Percentiles rank a stretch among this genome's conserved stretches.
Conservation (phyloP, 2,113 vertebrate species). For the Corythornis madagascariensis region DNA sequence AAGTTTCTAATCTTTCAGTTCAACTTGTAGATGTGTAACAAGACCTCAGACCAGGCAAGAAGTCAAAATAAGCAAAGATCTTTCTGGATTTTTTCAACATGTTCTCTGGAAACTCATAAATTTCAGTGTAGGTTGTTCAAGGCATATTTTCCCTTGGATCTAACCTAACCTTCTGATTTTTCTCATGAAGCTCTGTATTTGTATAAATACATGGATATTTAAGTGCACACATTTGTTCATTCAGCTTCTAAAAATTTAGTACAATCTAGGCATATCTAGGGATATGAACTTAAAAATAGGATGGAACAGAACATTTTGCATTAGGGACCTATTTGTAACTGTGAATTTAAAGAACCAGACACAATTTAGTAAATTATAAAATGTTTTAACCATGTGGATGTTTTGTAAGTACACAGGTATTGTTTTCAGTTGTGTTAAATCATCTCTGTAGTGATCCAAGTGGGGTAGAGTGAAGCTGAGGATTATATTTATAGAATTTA, state of each 20-base stretch:
- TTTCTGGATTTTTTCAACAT: not conserved
- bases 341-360: not conserved
- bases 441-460: not conserved
- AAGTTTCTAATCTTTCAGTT: constrained; percentile 45
- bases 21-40: constrained; percentile 16
- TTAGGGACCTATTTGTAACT: not conserved
- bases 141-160: constrained; percentile 8
- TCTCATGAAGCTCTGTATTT: not conserved
- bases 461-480: not conserved
- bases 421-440: not conserved
- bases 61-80: constrained; percentile 43
- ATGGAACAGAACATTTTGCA: not conserved
- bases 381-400: not conserved
- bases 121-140: not conserved
- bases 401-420: not conserved
- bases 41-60: constrained; percentile 36
- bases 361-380: not conserved
- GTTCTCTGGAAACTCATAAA: constrained; percentile 37
- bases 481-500: not conserved
- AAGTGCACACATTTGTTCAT: not conserved
- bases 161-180: not conserved
- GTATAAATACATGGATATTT: not conserved
- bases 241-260: not conserved
- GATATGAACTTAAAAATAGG: not conserved
- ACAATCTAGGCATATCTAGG: not conserved